phyloP scores from a whole-genome alignment of 1,140 invertebrate species.

The Propsilocerus akamusi region DNA sequence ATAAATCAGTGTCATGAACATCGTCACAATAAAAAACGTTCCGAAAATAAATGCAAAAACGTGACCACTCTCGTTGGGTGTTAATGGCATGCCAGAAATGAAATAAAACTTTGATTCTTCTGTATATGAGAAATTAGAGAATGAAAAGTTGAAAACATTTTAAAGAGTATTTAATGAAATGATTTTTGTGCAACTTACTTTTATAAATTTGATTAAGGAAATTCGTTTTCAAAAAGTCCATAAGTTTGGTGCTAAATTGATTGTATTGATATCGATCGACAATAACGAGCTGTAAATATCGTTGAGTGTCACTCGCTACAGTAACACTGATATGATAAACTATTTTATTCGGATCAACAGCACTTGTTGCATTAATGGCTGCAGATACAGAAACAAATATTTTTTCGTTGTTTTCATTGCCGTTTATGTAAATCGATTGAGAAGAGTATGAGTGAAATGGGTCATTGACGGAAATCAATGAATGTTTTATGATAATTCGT shows the following conservation, averaged over 20 bases:
- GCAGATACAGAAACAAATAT: not conserved
- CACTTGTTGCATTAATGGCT: slow-evolving; percentile 3
- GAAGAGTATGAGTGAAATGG: too few relatives aligned
- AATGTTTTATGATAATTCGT: too few relatives aligned
- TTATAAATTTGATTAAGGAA: not conserved
- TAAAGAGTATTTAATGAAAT: not conserved
- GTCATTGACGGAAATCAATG: too few relatives aligned
- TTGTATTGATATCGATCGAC: slow-evolving; percentile 14
- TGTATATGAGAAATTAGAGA: not conserved
- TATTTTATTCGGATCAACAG: slow-evolving; percentile 10
- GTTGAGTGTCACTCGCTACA: slow-evolving; percentile 8
- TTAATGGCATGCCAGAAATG: slow-evolving; percentile 15
- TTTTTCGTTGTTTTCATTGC: too few relatives aligned
- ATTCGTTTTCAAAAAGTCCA: slow-evolving; percentile 5
- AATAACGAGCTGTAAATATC: slow-evolving; percentile 12
- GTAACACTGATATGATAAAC: slow-evolving; percentile 13
- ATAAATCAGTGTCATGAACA: slow-evolving; percentile 14
- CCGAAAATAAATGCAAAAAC: slow-evolving; percentile 17
- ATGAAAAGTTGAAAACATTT: not conserved
- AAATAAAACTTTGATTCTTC: slow-evolving; percentile 1
- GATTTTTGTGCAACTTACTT: not conserved
- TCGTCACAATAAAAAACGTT: slow-evolving; percentile 14
- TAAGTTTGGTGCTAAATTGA: slow-evolving; percentile 14
- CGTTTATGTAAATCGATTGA: too few relatives aligned
- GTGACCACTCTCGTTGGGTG: slow-evolving; percentile 17